Evolutionary conservation across 2,888 invertebrate species (phyloP).

Genomic region (Pollenia amentaria): DNA sequence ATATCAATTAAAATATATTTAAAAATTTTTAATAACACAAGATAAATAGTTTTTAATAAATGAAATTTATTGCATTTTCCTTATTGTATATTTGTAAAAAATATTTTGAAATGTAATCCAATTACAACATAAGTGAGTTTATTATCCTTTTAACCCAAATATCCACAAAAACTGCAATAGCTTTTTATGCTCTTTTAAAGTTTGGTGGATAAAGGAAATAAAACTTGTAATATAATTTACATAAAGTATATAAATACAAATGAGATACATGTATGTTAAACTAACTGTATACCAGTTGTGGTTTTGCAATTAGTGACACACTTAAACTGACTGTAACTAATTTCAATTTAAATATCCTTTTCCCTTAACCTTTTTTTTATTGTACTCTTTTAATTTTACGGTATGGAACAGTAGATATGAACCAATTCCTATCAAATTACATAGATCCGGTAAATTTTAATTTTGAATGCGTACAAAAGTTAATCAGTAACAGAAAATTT

Average conservation of each 20-base stretch:
- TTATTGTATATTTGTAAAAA: too few relatives aligned
- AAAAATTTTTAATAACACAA: too few relatives aligned
- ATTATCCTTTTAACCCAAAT: too few relatives aligned
- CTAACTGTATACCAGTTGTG: not conserved
- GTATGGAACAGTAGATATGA: not conserved
- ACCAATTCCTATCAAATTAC: not conserved
- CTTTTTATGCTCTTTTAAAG: too few relatives aligned
- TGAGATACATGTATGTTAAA: not conserved
- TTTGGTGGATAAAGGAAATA: too few relatives aligned
- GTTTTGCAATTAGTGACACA: slow-evolving; percentile 33
- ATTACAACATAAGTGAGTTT: too few relatives aligned
- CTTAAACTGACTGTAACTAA: slow-evolving; percentile 19
- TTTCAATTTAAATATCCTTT: not conserved
- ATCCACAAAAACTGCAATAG: too few relatives aligned
- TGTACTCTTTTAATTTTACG: not conserved
- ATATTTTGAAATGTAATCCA: too few relatives aligned
- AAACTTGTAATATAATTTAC: not conserved
- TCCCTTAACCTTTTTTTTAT: not conserved
- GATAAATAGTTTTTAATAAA: too few relatives aligned
- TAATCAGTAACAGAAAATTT: slow-evolving; percentile 26
- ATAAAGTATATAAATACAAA: not conserved
- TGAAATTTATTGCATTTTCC: too few relatives aligned
- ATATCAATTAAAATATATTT: too few relatives aligned
- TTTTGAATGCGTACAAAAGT: slow-evolving; percentile 46
- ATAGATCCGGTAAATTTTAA: slow-evolving; percentile 26